A percentile compares a stretch with the other conserved stretches of the same genome.
These are phyloP conservation scores for Callimorpha dominula DNA, from an alignment of 2,888 invertebrate genomes.

Conservation along the genomic window DNA sequence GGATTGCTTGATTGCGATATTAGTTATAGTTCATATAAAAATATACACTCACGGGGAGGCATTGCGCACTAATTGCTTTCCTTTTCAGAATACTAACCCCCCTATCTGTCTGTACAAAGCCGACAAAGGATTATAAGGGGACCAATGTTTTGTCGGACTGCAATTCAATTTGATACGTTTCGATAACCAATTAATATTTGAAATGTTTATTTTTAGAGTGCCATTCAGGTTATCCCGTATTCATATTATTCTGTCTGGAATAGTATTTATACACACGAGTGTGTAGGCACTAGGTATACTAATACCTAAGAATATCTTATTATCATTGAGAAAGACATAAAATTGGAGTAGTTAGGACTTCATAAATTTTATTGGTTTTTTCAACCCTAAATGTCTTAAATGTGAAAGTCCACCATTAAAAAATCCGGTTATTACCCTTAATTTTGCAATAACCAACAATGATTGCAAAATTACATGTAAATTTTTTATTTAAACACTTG, in stretches of 20 bases:
- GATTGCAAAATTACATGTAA: no score
- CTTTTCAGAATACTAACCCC: conserved; percentile 17
- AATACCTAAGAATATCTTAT: not conserved
- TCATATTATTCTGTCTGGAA: not conserved
- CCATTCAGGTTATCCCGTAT: conserved; percentile 2
- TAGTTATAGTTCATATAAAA: conserved; percentile 54
- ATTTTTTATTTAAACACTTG: no score
- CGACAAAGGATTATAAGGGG: conserved; percentile 24
- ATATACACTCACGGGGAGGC: conserved; percentile 17
- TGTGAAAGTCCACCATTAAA: no score
- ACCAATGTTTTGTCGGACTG: conserved; percentile 18
- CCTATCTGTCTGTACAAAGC: conserved; percentile 20
- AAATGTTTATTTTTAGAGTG: conserved; percentile 6
- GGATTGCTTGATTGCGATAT: conserved; percentile 68
- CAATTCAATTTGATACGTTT: conserved; percentile 21
- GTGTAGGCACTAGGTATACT: no score
- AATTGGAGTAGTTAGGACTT: not conserved
- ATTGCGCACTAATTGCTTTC: conserved; percentile 26
- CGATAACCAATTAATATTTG: conserved; percentile 18
- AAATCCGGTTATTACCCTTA: no score
- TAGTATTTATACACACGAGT: not conserved
- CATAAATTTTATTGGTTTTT: no score
- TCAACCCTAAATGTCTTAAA: no score
- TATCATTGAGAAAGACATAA: not conserved
- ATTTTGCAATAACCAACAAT: no score